phyloP scores from a whole-genome alignment of 2,888 invertebrate species.

The Eupsilia transversa region DNA sequence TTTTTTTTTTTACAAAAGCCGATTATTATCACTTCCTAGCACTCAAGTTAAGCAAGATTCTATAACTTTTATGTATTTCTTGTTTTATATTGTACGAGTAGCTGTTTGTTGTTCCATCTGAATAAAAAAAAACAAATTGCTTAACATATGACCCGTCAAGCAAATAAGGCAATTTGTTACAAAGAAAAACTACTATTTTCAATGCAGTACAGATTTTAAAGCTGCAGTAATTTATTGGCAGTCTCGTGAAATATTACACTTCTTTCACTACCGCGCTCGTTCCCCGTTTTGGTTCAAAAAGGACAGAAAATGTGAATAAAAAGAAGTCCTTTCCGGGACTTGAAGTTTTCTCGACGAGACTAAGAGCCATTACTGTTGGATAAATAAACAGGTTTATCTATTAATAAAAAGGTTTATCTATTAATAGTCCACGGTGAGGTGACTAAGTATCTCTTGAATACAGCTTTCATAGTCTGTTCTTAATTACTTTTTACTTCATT shows the following conservation, averaged over 20 bases:
- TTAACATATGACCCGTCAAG: neutral
- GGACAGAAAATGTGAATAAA: constrained; percentile 55
- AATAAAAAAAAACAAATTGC: no score
- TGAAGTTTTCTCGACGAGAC: constrained; percentile 54
- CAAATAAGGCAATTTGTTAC: neutral
- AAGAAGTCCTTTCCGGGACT: constrained; percentile 38
- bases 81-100: no score
- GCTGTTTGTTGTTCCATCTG: no score
- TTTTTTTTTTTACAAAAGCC: neutral
- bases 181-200: constrained; percentile 11
- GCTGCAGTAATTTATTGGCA: constrained; percentile 60
- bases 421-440: constrained; percentile 35
- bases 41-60: neutral
- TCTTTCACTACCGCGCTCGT: constrained; percentile 62
- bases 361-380: constrained; percentile 55
- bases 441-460: constrained; percentile 43
- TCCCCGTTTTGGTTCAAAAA: constrained; percentile 62
- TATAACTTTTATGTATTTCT: no score
- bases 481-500: constrained; percentile 54
- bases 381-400: constrained; percentile 65
- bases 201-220: constrained; percentile 37
- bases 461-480: constrained; percentile 25
- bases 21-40: neutral
- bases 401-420: constrained; percentile 55
- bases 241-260: constrained; percentile 66